Base-by-base conservation (phyloP, 2,888 invertebrate genomes). In the Netelia inedita region DNA sequence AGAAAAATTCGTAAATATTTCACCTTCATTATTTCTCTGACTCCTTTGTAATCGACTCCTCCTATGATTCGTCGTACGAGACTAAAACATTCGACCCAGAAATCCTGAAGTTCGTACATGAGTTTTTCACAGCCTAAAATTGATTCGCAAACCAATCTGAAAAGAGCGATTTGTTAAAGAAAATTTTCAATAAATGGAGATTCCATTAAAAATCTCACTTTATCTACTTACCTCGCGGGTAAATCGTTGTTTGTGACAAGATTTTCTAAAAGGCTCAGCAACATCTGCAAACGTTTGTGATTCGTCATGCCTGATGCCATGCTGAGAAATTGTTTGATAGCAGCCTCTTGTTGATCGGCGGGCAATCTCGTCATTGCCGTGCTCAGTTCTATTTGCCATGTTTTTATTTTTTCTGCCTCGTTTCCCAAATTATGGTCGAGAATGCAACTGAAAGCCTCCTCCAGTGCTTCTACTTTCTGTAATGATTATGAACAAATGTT, bases 41-140 rank as follows among this genome's bases (percentile, higher is more conserved):
- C 98, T 16, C 98, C 99, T 94, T 99, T 99, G 92, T 99, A 99
- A 94, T 99, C 98, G 1, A 99, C 98, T 80, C 97, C 97, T 55
- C 97, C 97, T 90, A 99, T 97, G 61, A 98, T 96, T 92, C 96
- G 96, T 88, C 97, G 95, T 75, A 99, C 96, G 3, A 99, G 94
- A 88, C 95, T 95, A 92, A 99, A 98, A 91, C 97, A 96, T 93
- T 97, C 97, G 72, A 97, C 96, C 98, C 99, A 99, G 94, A 98
- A 98, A 87, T 97, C 96, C 87, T 96, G 96, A 93, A 98, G 96
- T 87, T 96, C 95, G 92, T 97, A 97, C 3, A 95, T 95, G n/a
- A 99, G 94, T 91, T 97, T 97, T 78, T 98, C 98, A 93, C 96
- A 97, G 19, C 95, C 96, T 76, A 99, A 95, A 79, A 99, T 96